phyloP scores from a whole-genome alignment of 2,113 vertebrate species.

The Malurus melanocephalus region DNA sequence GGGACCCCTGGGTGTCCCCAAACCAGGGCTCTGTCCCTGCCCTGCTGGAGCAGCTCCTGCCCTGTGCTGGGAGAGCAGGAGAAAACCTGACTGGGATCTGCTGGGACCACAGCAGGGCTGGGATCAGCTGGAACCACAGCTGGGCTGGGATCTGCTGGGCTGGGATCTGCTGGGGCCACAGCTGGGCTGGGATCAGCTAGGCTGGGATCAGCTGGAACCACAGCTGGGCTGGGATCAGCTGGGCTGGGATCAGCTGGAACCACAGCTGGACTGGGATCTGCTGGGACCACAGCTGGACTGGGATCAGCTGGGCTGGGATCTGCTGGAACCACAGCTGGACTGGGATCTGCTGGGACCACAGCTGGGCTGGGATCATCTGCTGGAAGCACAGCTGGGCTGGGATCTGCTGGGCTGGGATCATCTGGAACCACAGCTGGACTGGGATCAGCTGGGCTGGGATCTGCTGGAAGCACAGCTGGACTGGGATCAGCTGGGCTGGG shows the following conservation, averaged over 20 bases:
- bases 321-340: not conserved
- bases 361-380: not conserved
- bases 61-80: not conserved
- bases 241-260: not conserved
- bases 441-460: too few relatives aligned
- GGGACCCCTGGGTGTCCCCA: not conserved
- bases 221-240: too few relatives aligned
- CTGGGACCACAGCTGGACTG: not conserved
- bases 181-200: too few relatives aligned
- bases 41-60: constrained; percentile 43
- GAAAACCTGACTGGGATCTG: not conserved
- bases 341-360: too few relatives aligned
- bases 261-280: not conserved
- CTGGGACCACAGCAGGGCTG: not conserved
- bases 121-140: not conserved
- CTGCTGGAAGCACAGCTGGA: not conserved
- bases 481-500: not conserved
- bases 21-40: not conserved
- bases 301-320: not conserved
- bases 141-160: too few relatives aligned
- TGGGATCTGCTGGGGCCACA: not conserved
- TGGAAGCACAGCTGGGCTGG: not conserved
- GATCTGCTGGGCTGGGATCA: too few relatives aligned
- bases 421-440: too few relatives aligned
- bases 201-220: not conserved